A percentile compares a stretch with the other conserved stretches of the same genome.
phyloP scores from a whole-genome alignment of 2,888 invertebrate species.

The Odontocolon sp. region DNA sequence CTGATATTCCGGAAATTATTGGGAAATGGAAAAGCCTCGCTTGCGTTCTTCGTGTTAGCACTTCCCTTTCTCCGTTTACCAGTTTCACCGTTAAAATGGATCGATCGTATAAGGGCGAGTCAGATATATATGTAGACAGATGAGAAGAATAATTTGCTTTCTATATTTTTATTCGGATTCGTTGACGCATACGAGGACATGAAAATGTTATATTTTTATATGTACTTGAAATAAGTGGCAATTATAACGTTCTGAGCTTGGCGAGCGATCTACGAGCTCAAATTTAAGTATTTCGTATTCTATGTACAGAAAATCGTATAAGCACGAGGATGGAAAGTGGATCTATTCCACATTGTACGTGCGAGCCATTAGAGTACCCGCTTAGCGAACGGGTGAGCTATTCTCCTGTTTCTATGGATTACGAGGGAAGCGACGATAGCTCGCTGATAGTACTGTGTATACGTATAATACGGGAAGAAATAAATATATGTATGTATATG shows the following conservation, averaged over 20 bases:
- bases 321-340: neutral
- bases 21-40: conserved; percentile 71
- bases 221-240: too few relatives aligned
- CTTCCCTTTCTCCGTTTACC: neutral
- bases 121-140: neutral
- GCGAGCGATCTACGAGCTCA: neutral
- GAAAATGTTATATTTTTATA: neutral
- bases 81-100: conserved; percentile 8
- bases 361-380: neutral
- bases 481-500: neutral
- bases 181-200: neutral
- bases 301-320: neutral
- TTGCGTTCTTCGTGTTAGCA: neutral
- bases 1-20: conserved; percentile 70
- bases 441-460: neutral
- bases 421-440: conserved; percentile 9
- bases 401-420: conserved; percentile 10
- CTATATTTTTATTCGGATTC: neutral
- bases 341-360: neutral
- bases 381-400: neutral
- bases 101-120: conserved; percentile 8
- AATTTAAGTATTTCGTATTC: neutral
- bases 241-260: neutral
- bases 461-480: neutral
- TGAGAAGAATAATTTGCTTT: neutral